These are phyloP conservation scores for Drosophila ercepeae DNA, from an alignment of 1,140 invertebrate species.

Conservation along the genomic window DNA sequence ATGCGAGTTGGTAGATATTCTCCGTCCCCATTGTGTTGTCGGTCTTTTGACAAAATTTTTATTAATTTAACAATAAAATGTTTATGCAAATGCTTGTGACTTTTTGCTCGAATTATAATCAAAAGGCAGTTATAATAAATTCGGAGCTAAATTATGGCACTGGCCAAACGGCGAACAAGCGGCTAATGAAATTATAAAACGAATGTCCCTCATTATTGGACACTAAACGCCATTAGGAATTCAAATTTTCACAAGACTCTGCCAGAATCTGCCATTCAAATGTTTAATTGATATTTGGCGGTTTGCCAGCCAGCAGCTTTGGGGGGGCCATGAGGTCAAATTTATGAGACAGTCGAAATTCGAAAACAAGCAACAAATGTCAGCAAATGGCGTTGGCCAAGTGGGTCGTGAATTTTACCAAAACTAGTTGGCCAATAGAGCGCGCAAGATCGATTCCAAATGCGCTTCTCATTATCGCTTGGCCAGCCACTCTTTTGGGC, in stretches of 20 bases:
- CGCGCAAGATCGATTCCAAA: slow-evolving; percentile 24
- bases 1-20: slow-evolving; percentile 13
- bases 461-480: slow-evolving; percentile 32
- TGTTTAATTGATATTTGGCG: slow-evolving; percentile 39
- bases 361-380: slow-evolving; percentile 78
- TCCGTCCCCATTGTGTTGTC: slow-evolving; percentile 20
- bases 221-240: slow-evolving; percentile 79
- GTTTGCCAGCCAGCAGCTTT: slow-evolving; percentile 10
- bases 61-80: slow-evolving; percentile 81
- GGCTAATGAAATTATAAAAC: slow-evolving; percentile 82
- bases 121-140: slow-evolving; percentile 76
- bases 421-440: slow-evolving; percentile 21
- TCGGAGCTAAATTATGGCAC: slow-evolving; percentile 44
- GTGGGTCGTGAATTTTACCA: slow-evolving; percentile 68
- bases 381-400: slow-evolving; percentile 64
- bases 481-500: slow-evolving; percentile 26
- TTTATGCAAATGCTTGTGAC: slow-evolving; percentile 68
- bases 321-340: slow-evolving; percentile 40
- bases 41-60: slow-evolving; percentile 64
- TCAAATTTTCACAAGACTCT: slow-evolving; percentile 68
- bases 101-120: slow-evolving; percentile 70
- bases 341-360: slow-evolving; percentile 77
- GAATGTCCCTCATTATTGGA: slow-evolving; percentile 80
- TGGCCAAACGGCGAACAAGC: slow-evolving; percentile 43
- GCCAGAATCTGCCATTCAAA: slow-evolving; percentile 50